Evolutionary conservation across 2,888 invertebrate genomes (phyloP), one percentile per base, ranked within the genome.

Genomic region (Epistrophella euchroma): DNA sequence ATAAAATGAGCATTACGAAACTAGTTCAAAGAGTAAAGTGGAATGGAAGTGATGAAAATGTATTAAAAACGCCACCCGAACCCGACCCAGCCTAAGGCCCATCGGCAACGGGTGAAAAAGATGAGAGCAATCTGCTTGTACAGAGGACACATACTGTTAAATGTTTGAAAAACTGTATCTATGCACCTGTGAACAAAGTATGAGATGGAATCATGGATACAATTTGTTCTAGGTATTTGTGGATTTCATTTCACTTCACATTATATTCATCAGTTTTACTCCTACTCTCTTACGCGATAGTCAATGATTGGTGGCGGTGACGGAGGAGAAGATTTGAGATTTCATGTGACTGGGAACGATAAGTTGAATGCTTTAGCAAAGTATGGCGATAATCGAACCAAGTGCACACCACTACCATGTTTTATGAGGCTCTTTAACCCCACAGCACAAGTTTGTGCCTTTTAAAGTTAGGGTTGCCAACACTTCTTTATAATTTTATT

Each of bases 1-100:
- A 86, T 86, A 86, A 86, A 82, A 78, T 76, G 81, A 85, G 56
- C 82, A 86, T 82, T 86, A 82, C 82, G 86, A 82, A 86, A 86
- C 82, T 82, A 78, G 82, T 86, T 70, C 82, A 86, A 86, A 86
- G 82, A 82, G 82, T 71, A 78, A 71, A 82, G 77, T 76, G 70
- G 70, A 78, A 74, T 76, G 76, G 70, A 86, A 81, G 73, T 74
- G 82, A 73, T 81, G 68, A 77, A 82, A 77, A 64, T 68, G 60
- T 62, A 62, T 74, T 52, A 81, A 82, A 77, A 50, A 45, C 56
- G 71, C 55, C 56, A 71, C 71, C 71, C 70, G n/a, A 70, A 32
- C 72, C 32, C 32, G 6, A 28, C 15, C n/a, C n/a, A n/a, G n/a
- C n/a, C n/a, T n/a, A 43, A 25, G 50, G 25, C 50, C 50, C 22